Percentiles rank a stretch among this genome's conserved stretches.
These are phyloP conservation scores for Zaprionus nigranus DNA, from an alignment of 1,140 invertebrate species.

Conservation along the genomic window DNA sequence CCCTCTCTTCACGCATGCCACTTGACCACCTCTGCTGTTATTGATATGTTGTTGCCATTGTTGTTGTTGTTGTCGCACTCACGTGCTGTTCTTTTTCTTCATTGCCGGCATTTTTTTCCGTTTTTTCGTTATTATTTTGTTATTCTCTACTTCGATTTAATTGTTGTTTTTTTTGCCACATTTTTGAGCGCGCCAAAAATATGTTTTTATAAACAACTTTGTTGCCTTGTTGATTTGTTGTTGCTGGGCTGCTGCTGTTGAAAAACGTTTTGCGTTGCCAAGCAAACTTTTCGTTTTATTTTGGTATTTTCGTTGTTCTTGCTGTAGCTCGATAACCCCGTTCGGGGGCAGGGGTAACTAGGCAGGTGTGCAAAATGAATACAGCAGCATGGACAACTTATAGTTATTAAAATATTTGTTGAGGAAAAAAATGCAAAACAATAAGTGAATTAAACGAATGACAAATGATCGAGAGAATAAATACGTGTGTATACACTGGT, in stretches of 20 bases:
- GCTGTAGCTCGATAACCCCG: slow-evolving; percentile 43
- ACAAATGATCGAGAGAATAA: slow-evolving; percentile 38
- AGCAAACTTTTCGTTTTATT: slow-evolving; percentile 47
- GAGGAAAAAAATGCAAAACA: slow-evolving; percentile 56
- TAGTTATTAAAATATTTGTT: slow-evolving; percentile 22
- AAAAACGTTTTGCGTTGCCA: slow-evolving; percentile 57
- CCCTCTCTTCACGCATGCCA: neutral
- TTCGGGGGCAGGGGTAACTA: slow-evolving; percentile 16
- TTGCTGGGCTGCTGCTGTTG: slow-evolving; percentile 26
- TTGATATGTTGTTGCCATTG: slow-evolving; percentile 32
- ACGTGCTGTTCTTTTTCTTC: slow-evolving; percentile 47
- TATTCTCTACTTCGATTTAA: slow-evolving; percentile 54
- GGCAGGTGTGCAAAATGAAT: slow-evolving; percentile 62
- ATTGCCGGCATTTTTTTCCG: slow-evolving; percentile 45
- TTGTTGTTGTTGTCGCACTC: slow-evolving; percentile 46
- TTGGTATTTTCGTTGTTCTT: slow-evolving; percentile 42
- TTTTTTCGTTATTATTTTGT: slow-evolving; percentile 15
- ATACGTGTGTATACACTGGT: neutral
- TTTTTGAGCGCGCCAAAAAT: slow-evolving; percentile 48
- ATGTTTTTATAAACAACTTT: slow-evolving; percentile 54
- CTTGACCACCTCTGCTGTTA: slow-evolving; percentile 27
- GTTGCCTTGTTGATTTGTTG: slow-evolving; percentile 34
- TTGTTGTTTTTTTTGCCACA: slow-evolving; percentile 38
- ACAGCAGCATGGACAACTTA: neutral
- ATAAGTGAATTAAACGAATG: slow-evolving; percentile 54